These are phyloP conservation scores for Pilophorus perplexus DNA, from an alignment of 2,888 invertebrate species.

Conservation along the genomic window DNA sequence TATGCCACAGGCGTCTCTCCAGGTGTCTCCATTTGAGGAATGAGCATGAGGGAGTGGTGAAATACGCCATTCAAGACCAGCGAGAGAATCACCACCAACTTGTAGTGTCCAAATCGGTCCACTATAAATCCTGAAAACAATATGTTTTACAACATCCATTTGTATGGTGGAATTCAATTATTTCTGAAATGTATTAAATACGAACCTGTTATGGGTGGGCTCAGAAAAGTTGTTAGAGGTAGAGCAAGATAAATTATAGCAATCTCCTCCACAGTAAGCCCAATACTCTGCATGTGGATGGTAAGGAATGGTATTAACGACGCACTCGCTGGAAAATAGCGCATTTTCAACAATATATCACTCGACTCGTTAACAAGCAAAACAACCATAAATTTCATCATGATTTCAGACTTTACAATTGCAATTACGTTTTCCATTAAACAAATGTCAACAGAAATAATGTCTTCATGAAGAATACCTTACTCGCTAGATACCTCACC, in stretches of 20 bases:
- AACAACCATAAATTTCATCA: too few relatives aligned
- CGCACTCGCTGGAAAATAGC: slow-evolving; percentile 66
- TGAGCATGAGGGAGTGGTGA: slow-evolving; percentile 74
- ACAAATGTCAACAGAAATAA: too few relatives aligned
- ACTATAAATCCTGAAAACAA: slow-evolving; percentile 70
- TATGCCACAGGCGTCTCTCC: slow-evolving; percentile 72
- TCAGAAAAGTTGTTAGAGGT: slow-evolving; percentile 81
- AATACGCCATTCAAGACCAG: slow-evolving; percentile 73
- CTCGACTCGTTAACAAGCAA: too few relatives aligned
- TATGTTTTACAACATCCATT: too few relatives aligned
- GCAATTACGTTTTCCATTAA: too few relatives aligned
- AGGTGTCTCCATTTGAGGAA: slow-evolving; percentile 76
- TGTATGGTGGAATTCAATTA: too few relatives aligned
- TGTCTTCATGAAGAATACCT: too few relatives aligned
- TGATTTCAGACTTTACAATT: too few relatives aligned
- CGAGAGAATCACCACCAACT: slow-evolving; percentile 75
- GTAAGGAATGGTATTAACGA: slow-evolving; percentile 82
- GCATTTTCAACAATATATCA: not conserved
- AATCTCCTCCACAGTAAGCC: slow-evolving; percentile 80
- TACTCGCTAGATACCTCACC: slow-evolving; percentile 58
- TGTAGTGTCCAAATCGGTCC: slow-evolving; percentile 83
- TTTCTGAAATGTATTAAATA: too few relatives aligned
- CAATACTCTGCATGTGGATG: slow-evolving; percentile 87
- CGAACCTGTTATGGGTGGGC: slow-evolving; percentile 76
- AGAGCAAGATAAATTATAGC: slow-evolving; percentile 82